Evolutionary conservation across 2,888 invertebrate species (phyloP).

Genomic region (Fabriciana adippe): DNA sequence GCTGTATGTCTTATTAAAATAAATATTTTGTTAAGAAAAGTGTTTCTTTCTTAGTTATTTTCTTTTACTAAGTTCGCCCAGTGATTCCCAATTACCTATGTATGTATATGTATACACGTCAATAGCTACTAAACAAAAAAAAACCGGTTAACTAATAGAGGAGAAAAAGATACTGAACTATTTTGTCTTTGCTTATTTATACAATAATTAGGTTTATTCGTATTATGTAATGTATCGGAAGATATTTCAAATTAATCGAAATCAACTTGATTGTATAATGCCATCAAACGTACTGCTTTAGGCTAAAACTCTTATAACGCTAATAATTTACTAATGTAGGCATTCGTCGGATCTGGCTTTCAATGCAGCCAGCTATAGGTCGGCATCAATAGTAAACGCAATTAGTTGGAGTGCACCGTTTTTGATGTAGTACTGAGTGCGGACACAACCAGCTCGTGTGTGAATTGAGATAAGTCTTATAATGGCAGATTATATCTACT

Average conservation of each 20-base stretch:
- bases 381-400: conserved; percentile 77
- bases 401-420: conserved; percentile 81
- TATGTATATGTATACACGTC: too few species aligned
- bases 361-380: conserved; percentile 53
- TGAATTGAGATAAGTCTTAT: conserved; percentile 22
- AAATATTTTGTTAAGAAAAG: too few species aligned
- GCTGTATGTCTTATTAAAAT: too few species aligned
- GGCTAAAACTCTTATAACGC: conserved; percentile 44
- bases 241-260: background rate
- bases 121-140: too few species aligned
- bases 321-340: conserved; percentile 48
- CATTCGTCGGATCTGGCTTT: conserved; percentile 49
- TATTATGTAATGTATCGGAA: too few species aligned
- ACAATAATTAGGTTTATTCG: too few species aligned
- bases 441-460: conserved; percentile 41
- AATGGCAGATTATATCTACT: conserved; percentile 3
- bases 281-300: conserved; percentile 19
- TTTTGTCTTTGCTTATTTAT: too few species aligned
- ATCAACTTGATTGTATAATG: background rate
- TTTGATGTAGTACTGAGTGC: conserved; percentile 75
- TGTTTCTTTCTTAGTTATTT: too few species aligned
- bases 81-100: too few species aligned
- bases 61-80: too few species aligned
- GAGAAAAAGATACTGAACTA: too few species aligned
- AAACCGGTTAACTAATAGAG: too few species aligned